Percentiles rank a stretch among this genome's conserved stretches.
Evolutionary conservation across 2,888 invertebrate genomes (phyloP).

Genomic region (Thelaira solivaga): DNA sequence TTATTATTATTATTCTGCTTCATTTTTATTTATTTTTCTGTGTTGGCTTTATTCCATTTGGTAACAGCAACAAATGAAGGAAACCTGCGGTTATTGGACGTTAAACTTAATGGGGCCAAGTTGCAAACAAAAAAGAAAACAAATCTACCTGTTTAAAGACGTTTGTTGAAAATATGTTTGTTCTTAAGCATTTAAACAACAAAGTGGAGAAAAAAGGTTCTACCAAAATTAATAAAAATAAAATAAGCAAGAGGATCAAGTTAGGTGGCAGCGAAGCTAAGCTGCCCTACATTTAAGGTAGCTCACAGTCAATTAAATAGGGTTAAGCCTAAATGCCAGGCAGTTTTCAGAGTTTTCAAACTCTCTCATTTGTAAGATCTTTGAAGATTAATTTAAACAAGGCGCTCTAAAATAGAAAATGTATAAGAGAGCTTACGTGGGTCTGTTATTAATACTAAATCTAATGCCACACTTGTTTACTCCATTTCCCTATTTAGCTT

Average conservation of each 20-base stretch:
- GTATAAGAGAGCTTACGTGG: too few relatives aligned
- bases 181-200: constrained; percentile 39
- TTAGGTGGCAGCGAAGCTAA: too few relatives aligned
- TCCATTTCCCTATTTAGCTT: too few relatives aligned
- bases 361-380: too few relatives aligned
- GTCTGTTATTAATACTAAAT: too few relatives aligned
- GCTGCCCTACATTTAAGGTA: too few relatives aligned
- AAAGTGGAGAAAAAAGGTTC: constrained; percentile 20
- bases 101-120: constrained; percentile 46
- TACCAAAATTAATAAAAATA: background rate
- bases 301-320: too few relatives aligned
- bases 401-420: too few relatives aligned
- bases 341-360: too few relatives aligned
- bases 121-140: background rate
- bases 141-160: constrained; percentile 55
- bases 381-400: too few relatives aligned
- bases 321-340: too few relatives aligned
- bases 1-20: background rate
- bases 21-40: constrained; percentile 5
- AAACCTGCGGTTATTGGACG: constrained; percentile 50
- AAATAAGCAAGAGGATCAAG: background rate
- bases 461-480: too few relatives aligned
- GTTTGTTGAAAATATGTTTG: constrained; percentile 8
- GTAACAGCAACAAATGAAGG: constrained; percentile 24
- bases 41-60: constrained; percentile 26